Base-by-base conservation (phyloP, 2,113 vertebrate species). In the Merops nubicus region DNA sequence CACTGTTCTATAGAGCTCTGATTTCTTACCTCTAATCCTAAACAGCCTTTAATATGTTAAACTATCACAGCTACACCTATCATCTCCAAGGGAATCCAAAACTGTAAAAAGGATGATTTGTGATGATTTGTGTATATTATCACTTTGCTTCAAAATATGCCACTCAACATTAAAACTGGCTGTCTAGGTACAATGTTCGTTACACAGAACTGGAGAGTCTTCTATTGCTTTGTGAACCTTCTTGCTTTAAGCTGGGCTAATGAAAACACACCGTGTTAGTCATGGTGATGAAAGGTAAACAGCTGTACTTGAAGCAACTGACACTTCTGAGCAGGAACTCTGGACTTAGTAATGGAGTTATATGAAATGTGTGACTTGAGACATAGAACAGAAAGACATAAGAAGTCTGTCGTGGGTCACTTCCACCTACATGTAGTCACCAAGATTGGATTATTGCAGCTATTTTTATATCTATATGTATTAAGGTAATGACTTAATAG, bases 401-500 rank as follows among this genome's bases (percentile, higher is more conserved):
- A 81, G 40, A 93, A 57, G 25, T 68, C 64, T 85, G 29, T 29
- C 89, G 53, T 89, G 93, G 28, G 25, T 95, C 48, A 89, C 91
- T 87, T 92, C 69, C 60, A 89, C 47, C 51, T 59, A 65, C 48
- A 68, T 68, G 26, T 88, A 22, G 43, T 82, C 73, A 95, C 84
- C 57, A 79, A 72, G 81, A 93, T 91, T 47, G 69, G 56, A 91
- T 82, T 91, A 93, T 89, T 92, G 60, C 36, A 64, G 47, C 33
- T 92, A 87, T 91, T 93, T 96, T 94, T 92, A 57, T 60, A 91
- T 80, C 79, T 94, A 92, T 95, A 94, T 75, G 76, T 91, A 82
- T 82, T 92, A 78, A 96, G 31, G 31, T 87, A 95, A 96, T 87
- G 34, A 85, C 47, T 68, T 86, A 89, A 96, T 50, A 40, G 60